These are phyloP conservation scores for Noctua fimbriata DNA, from an alignment of 2,888 invertebrate genomes.

Conservation along the genomic window DNA sequence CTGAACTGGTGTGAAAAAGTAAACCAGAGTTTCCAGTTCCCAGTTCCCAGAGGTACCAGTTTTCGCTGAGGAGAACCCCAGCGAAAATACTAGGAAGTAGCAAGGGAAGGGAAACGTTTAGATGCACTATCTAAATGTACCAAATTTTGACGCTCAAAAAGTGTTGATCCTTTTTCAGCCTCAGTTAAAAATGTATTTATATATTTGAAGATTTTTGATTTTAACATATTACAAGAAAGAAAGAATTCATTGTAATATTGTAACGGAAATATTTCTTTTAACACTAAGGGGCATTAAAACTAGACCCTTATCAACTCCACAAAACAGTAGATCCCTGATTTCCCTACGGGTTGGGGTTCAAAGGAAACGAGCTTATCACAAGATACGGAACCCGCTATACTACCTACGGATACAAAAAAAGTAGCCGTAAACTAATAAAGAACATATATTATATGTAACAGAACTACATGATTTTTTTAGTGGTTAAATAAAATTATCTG, in stretches of 20 bases:
- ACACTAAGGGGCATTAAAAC: slow-evolving; percentile 43
- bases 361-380: slow-evolving; percentile 29
- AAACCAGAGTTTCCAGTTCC: no score
- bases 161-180: no score
- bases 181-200: not conserved
- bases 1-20: no score
- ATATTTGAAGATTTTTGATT: not conserved
- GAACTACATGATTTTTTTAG: no score
- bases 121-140: not conserved
- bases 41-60: no score
- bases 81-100: not conserved
- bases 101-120: not conserved
- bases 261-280: slow-evolving; percentile 22
- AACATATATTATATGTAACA: not conserved
- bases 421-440: slow-evolving; percentile 2
- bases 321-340: slow-evolving; percentile 49
- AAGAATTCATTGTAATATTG: not conserved
- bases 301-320: slow-evolving; percentile 54
- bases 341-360: slow-evolving; percentile 54
- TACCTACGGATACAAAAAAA: slow-evolving; percentile 11
- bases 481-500: not conserved
- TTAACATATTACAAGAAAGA: not conserved
- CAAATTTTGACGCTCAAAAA: not conserved
- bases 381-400: slow-evolving; percentile 15
- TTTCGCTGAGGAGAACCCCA: no score